Evolutionary conservation across 1,140 invertebrate genomes (phyloP).

Genomic region (Panagrolaimus sp.): DNA sequence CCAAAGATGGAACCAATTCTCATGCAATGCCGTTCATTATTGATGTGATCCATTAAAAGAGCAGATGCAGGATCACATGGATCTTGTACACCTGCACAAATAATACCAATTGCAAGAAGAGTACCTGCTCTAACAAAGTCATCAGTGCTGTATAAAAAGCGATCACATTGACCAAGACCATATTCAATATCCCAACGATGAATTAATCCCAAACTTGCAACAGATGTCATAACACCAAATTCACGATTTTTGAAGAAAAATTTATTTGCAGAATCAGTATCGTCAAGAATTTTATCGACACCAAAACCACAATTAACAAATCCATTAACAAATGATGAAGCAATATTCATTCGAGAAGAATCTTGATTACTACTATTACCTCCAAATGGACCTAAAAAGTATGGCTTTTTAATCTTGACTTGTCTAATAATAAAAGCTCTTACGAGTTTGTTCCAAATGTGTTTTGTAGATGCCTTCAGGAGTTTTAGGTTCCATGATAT

Average conservation of each 20-base stretch:
- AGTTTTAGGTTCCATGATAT: constrained; percentile 98
- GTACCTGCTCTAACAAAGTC: constrained; percentile 91
- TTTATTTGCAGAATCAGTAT: constrained; percentile 88
- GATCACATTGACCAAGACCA: constrained; percentile 95
- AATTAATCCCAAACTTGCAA: constrained; percentile 85
- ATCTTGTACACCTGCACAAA: constrained; percentile 94
- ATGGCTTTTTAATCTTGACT: too few species aligned
- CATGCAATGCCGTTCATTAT: constrained; percentile 81
- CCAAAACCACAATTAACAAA: constrained; percentile 98
- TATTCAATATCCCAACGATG: constrained; percentile 98
- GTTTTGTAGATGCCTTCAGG: constrained; percentile 99
- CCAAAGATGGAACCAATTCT: constrained; percentile 84
- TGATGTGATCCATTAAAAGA: constrained; percentile 86
- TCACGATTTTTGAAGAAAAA: constrained; percentile 99
- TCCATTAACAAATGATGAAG: constrained; percentile 96
- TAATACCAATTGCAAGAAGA: constrained; percentile 89
- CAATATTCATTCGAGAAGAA: constrained; percentile 68
- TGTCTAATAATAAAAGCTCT: not conserved
- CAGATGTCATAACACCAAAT: constrained; percentile 93
- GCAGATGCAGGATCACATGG: constrained; percentile 97
- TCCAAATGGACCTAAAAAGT: not conserved
- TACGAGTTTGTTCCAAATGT: constrained; percentile 77
- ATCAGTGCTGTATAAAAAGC: constrained; percentile 93
- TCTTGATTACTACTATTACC: constrained; percentile 34
- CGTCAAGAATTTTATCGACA: constrained; percentile 80